Conservation (phyloP, 2,888 invertebrate species). For the Trachelus iudaicus region DNA sequence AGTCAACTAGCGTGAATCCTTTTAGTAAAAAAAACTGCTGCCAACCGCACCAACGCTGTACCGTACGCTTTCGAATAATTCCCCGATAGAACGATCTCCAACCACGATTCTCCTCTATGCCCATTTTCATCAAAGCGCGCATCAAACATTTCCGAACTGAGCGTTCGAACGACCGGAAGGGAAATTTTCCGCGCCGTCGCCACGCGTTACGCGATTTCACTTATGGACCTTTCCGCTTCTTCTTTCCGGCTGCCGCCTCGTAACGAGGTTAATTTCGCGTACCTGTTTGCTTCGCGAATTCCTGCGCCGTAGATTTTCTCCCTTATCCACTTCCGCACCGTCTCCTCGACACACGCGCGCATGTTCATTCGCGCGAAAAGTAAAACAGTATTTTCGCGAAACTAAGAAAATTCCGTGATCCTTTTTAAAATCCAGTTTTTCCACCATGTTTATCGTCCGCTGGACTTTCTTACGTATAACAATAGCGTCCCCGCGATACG, state of each 20-base stretch:
- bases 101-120: not conserved
- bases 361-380: not conserved
- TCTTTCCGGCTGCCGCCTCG: constrained; percentile 9
- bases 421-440: not conserved
- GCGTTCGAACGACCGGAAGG: constrained; percentile 50
- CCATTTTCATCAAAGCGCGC: not conserved
- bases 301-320: constrained; percentile 21
- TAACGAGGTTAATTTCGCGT: not conserved
- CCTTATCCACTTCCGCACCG: constrained; percentile 27
- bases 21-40: not conserved
- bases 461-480: not conserved
- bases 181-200: constrained; percentile 53
- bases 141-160: not conserved
- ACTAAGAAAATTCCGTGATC: not conserved
- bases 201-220: constrained; percentile 18
- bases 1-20: not conserved
- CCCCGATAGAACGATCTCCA: not conserved
- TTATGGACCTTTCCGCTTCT: constrained; percentile 31
- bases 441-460: not conserved
- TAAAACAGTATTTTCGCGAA: not conserved
- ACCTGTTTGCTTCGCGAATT: constrained; percentile 21
- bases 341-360: not conserved
- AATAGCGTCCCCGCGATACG: not conserved
- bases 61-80: not conserved
- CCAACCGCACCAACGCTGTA: not conserved